Conservation (phyloP, 2,888 invertebrate genomes). For the Cantharis rustica region DNA sequence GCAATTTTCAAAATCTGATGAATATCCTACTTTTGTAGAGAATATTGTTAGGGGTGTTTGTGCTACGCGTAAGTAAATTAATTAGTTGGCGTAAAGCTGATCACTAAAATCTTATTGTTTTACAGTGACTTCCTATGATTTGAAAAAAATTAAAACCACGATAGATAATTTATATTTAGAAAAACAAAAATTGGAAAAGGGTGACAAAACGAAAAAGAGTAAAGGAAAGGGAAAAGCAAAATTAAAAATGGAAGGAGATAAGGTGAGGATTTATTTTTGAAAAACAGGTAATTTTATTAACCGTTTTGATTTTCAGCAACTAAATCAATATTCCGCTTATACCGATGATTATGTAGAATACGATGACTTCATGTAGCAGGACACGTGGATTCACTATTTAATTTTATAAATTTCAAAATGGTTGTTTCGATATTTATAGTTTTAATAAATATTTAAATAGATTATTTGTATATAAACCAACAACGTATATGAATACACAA, state of each 20-base stretch:
- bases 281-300: slow-evolving; percentile 12
- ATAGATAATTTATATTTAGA: slow-evolving; percentile 86
- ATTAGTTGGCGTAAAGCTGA: background rate
- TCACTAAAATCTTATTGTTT: slow-evolving; percentile 43
- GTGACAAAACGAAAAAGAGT: slow-evolving; percentile 76
- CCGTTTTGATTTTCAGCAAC: slow-evolving; percentile 40
- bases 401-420: slow-evolving; percentile 10
- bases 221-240: slow-evolving; percentile 80
- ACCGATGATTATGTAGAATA: slow-evolving; percentile 67
- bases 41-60: slow-evolving; percentile 77
- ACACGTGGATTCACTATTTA: slow-evolving; percentile 20
- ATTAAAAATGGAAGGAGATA: slow-evolving; percentile 76
- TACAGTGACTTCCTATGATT: slow-evolving; percentile 76
- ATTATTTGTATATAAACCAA: background rate
- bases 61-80: slow-evolving; percentile 70
- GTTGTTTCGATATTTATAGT: slow-evolving; percentile 11
- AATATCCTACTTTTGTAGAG: slow-evolving; percentile 78
- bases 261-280: slow-evolving; percentile 60
- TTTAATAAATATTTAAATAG: slow-evolving; percentile 5
- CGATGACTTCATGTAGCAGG: slow-evolving; percentile 80
- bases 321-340: slow-evolving; percentile 70
- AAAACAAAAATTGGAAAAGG: slow-evolving; percentile 86
- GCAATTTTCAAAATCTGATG: slow-evolving; percentile 66
- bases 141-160: slow-evolving; percentile 83
- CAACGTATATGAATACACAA: background rate